These are phyloP conservation scores for Cladopsammia gracilis DNA, from an alignment of 64 coral and sea anemone species.

Conservation along the genomic window DNA sequence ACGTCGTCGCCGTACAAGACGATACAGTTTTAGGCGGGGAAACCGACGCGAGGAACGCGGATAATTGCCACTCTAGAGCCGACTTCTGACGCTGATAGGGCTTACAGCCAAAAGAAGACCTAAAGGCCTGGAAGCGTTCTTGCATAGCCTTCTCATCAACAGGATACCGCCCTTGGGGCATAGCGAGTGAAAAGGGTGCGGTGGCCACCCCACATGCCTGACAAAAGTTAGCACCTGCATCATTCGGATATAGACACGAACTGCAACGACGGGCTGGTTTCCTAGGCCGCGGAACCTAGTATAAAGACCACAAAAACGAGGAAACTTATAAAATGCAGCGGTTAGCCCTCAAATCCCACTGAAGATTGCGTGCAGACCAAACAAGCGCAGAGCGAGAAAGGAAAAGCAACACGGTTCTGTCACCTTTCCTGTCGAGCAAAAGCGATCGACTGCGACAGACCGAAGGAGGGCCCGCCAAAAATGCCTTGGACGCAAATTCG, in stretches of 20 bases:
- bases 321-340: neutral
- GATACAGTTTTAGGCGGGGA: neutral
- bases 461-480: slow-evolving; percentile 33
- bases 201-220: slow-evolving; percentile 1
- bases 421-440: neutral
- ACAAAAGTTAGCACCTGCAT: slow-evolving; percentile 3
- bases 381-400: neutral
- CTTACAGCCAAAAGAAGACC: neutral
- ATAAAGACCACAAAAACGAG: neutral
- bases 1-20: slow-evolving; percentile 40
- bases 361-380: neutral
- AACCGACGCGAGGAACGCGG: neutral
- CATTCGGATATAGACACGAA: slow-evolving; percentile 13
- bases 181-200: neutral
- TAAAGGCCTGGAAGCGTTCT: neutral
- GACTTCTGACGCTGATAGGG: slow-evolving; percentile 44
- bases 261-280: neutral
- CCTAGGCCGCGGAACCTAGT: neutral
- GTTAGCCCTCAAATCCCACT: slow-evolving; percentile 41
- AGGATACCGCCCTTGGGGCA: neutral
- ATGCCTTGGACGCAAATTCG: neutral
- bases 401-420: neutral
- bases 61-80: neutral
- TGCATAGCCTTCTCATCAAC: neutral
- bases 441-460: neutral